A percentile compares a stretch with the other conserved stretches of the same genome.
Conservation (phyloP, 92 coral and sea anemone species). For the Micromussa lordhowensis region DNA sequence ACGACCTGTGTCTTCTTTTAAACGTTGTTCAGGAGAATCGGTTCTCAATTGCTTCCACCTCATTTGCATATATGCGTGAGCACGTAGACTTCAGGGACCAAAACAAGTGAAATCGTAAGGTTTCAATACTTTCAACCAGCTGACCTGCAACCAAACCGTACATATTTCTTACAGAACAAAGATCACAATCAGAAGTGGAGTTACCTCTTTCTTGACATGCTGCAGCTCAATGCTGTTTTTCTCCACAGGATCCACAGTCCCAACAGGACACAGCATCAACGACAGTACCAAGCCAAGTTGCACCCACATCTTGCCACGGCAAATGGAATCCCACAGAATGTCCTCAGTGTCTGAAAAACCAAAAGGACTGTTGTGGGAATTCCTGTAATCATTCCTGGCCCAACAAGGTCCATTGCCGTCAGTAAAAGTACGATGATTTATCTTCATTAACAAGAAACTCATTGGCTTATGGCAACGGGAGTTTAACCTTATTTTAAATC, state of each 20-base stretch:
- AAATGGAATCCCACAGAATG: conserved; percentile 18
- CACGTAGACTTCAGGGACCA: background rate
- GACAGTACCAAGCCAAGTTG: conserved; percentile 84
- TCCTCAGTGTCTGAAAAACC: background rate
- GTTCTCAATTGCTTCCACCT: too few species aligned
- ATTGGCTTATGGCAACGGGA: background rate
- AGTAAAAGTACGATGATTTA: background rate
- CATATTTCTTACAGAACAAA: background rate
- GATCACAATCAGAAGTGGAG: background rate
- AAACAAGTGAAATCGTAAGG: background rate
- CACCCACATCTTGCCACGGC: conserved; percentile 77
- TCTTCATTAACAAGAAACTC: background rate
- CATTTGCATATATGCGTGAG: background rate
- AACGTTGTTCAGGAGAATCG: too few species aligned
- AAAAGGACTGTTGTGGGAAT: background rate
- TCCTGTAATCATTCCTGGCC: background rate
- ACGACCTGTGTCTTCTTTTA: too few species aligned
- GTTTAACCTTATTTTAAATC: background rate
- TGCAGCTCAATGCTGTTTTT: conserved; percentile 75
- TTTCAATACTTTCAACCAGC: background rate
- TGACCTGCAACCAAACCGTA: background rate
- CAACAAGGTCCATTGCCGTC: background rate
- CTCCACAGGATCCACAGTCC: conserved; percentile 95
- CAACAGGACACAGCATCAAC: conserved; percentile 81
- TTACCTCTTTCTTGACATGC: conserved; percentile 77